Base-by-base conservation (phyloP, 2,113 vertebrate species). In the Mustelus asterias region DNA sequence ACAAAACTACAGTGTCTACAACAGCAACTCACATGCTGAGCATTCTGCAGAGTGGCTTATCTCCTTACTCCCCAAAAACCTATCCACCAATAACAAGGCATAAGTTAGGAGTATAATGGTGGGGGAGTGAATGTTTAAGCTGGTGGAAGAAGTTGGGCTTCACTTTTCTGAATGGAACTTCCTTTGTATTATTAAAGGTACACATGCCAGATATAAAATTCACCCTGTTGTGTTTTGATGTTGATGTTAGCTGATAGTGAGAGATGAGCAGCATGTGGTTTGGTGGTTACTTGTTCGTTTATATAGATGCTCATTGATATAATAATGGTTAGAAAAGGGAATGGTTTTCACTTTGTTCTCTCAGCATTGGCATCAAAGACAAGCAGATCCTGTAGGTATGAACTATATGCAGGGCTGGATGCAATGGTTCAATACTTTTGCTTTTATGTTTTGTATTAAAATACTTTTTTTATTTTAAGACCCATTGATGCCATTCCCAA, bases 291-390 rank as follows among this genome's bases (percentile, higher is more conserved):
- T 65, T 41, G 18, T 83, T 37, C 16, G 37, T 93, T 65, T 63
- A 18, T 65, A 65, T 65, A 65, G 4, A 33, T 65, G 33, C 60
- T 65, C 89, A 93, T 65, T 60, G 63, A 93, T 65, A 33, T 22
- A 93, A 93, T 65, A 93, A 65, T 93, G 60, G 20, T 37, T 93
- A 65, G 33, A 93, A 65, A 93, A 93, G 14, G 2, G 89, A 93
- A 65, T 65, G 0, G 4, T 65, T 93, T 65, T 93, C 60, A 22
- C n/a, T 37, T 93, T 93, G 58, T 93, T 18, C 33, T 22, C 60
- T 93, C n/a, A 65, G n/a, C 37, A 20, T 65, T 65, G 54, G 33
- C 10, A 16, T 90, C 26, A 33, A 90, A 33, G 3, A 65, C 80
- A 93, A 22, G 65, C 18, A 65, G 33, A 60, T 83, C 58, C 0